Conservation (phyloP, 2,113 vertebrate species). For the Trichechus manatus region DNA sequence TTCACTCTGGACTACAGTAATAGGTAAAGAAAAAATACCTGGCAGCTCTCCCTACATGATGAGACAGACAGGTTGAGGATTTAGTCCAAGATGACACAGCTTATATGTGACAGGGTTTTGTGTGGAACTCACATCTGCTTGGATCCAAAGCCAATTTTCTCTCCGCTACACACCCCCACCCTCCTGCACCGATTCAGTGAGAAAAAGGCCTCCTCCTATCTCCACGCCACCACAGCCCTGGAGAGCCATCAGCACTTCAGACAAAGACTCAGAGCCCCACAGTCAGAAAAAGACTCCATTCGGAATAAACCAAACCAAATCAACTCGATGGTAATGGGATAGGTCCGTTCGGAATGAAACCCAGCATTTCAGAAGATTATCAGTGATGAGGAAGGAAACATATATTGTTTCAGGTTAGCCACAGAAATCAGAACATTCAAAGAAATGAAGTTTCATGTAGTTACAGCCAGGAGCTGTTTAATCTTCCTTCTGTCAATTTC, state of each 20-base stretch:
- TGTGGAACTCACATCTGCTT: not conserved
- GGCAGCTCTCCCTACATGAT: not conserved
- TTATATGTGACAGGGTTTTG: not conserved
- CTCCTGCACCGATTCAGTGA: not conserved
- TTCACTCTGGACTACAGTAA: not conserved
- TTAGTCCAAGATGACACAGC: not conserved
- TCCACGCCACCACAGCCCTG: not conserved
- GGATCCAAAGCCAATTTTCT: not conserved
- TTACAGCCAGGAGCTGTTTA: not conserved
- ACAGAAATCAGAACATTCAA: not conserved
- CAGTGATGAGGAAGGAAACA: not conserved
- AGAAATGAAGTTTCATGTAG: not conserved
- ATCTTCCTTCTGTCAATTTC: not conserved
- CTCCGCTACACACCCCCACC: rapidly evolving
- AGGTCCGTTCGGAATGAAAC: not conserved
- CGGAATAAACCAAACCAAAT: no score
- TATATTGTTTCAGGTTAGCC: not conserved
- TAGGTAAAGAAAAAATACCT: not conserved
- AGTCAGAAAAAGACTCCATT: not conserved
- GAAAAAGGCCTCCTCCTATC: not conserved
- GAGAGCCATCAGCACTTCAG: not conserved
- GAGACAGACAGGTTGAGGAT: not conserved
- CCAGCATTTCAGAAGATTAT: conserved; percentile 8
- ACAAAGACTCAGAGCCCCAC: not conserved
- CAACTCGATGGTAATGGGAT: no score